These are phyloP conservation scores for Saccopteryx bilineata DNA, from an alignment of 2,113 vertebrate genomes.

Conservation along the genomic window DNA sequence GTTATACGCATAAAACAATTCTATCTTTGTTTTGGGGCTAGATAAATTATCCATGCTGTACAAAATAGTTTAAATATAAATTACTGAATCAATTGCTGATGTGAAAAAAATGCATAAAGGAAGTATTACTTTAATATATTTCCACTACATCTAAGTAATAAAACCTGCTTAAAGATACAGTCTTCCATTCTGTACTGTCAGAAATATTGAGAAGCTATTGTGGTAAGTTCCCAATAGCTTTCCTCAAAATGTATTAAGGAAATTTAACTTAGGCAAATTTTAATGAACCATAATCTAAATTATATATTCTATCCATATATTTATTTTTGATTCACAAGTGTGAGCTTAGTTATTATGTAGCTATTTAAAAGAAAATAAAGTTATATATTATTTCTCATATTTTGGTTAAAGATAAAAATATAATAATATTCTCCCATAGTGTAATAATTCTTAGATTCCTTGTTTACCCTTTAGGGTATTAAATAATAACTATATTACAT, in stretches of 20 bases:
- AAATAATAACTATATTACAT: conserved; percentile 15
- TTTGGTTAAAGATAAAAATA: conserved; percentile 55
- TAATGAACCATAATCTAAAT: conserved; percentile 49
- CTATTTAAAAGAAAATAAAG: background rate
- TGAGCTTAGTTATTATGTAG: background rate
- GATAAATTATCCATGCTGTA: conserved; percentile 61
- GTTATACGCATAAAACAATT: conserved; percentile 63
- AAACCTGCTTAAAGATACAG: conserved; percentile 51
- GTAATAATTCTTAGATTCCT: conserved; percentile 34
- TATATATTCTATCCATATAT: background rate
- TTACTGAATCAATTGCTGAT: conserved; percentile 62
- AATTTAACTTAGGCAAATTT: conserved; percentile 55
- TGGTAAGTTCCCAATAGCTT: conserved; percentile 32
- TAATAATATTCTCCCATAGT: background rate
- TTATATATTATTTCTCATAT: conserved; percentile 26
- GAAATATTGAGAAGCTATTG: conserved; percentile 52
- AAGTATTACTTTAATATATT: conserved; percentile 71
- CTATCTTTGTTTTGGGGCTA: conserved; percentile 63
- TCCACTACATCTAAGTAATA: conserved; percentile 64
- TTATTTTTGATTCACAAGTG: conserved; percentile 24
- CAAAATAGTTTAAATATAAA: conserved; percentile 72
- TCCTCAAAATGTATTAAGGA: conserved; percentile 50
- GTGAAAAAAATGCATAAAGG: conserved; percentile 56
- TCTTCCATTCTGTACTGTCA: conserved; percentile 48
- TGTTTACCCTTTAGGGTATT: conserved; percentile 63